These are phyloP conservation scores for Mamestra brassicae DNA, from an alignment of 2,888 invertebrate genomes.

Conservation along the genomic window DNA sequence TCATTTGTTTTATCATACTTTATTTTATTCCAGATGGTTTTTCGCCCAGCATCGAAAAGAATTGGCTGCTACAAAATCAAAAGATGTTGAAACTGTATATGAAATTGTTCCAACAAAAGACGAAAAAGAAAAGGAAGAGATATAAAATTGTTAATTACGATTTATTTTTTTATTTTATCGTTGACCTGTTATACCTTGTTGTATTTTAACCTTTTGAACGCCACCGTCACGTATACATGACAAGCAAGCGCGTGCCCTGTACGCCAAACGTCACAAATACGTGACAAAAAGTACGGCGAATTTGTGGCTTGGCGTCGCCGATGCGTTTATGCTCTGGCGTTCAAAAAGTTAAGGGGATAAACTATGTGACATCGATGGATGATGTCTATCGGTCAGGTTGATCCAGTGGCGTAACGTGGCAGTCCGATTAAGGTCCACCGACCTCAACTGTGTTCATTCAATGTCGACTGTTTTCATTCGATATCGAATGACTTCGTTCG, in stretches of 20 bases:
- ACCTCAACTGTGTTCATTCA: neutral
- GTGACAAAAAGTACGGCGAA: no score
- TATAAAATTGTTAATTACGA: constrained; percentile 22
- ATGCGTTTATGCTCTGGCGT: no score
- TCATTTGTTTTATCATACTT: neutral
- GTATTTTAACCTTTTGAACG: neutral
- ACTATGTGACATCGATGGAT: neutral
- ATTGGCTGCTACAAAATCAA: constrained; percentile 59
- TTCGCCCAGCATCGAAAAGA: constrained; percentile 79
- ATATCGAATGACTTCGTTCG: neutral
- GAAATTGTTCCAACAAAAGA: constrained; percentile 51
- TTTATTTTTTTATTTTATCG: neutral
- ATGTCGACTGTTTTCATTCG: neutral
- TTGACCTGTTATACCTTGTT: neutral
- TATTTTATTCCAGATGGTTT: constrained; percentile 80
- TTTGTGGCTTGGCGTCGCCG: no score
- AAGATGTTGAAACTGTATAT: constrained; percentile 52
- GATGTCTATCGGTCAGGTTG: neutral
- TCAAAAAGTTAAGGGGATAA: neutral
- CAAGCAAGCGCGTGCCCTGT: no score
- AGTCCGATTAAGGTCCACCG: neutral
- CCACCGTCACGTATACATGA: no score
- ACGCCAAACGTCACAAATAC: no score
- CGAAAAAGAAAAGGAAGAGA: constrained; percentile 43
- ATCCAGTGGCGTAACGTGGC: neutral